These are phyloP conservation scores for Hippoglossus stenolepis DNA, from an alignment of 2,113 vertebrate genomes.

Conservation along the genomic window DNA sequence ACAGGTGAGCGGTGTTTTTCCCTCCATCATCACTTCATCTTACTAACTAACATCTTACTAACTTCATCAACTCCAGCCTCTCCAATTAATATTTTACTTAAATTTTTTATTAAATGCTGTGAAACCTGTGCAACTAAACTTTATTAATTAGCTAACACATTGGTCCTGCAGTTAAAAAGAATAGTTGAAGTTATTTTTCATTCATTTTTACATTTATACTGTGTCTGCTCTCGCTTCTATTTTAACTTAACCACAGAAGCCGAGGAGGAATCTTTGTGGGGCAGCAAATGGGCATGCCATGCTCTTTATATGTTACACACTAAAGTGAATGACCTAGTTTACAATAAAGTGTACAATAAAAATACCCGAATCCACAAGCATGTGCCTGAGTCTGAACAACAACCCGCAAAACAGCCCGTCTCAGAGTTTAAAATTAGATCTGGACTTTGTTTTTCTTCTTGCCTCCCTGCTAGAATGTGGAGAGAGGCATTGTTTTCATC, in stretches of 20 bases:
- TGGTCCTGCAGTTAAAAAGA: background rate
- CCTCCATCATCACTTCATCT: conserved; percentile 1
- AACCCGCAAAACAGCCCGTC: conserved; percentile 63
- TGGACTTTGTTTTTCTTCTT: conserved; percentile 49
- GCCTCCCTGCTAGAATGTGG: conserved; percentile 18
- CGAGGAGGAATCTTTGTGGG: conserved; percentile 42
- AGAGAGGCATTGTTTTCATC: background rate
- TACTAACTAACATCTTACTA: background rate
- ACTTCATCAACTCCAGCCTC: background rate
- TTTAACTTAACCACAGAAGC: conserved; percentile 31
- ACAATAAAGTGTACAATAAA: conserved; percentile 69
- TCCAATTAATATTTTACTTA: too few relatives aligned
- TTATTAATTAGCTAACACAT: background rate
- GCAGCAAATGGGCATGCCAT: conserved; percentile 26
- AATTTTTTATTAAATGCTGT: background rate
- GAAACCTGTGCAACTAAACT: background rate
- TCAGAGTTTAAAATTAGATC: conserved; percentile 68
- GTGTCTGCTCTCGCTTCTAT: background rate
- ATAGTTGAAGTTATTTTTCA: background rate
- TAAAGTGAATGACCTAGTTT: conserved; percentile 59
- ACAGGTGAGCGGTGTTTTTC: conserved; percentile 69
- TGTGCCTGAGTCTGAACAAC: conserved; percentile 59
- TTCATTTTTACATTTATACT: background rate
- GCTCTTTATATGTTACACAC: conserved; percentile 48
- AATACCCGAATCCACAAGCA: conserved; percentile 66